These are phyloP conservation scores for Trogon melanurus DNA, from an alignment of 2,113 vertebrate genomes.

Conservation along the genomic window DNA sequence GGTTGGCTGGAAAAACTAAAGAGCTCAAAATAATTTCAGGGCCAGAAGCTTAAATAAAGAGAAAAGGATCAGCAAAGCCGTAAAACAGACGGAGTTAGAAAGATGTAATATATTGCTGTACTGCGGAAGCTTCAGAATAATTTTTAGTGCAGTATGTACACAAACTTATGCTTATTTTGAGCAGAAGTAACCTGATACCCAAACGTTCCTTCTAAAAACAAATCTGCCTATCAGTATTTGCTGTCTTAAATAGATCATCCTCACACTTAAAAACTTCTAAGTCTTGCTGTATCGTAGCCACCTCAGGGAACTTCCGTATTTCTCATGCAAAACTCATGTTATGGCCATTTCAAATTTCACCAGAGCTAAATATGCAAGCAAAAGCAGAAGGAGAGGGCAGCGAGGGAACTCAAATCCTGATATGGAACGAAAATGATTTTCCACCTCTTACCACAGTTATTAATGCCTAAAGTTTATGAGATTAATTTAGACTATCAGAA, in stretches of 20 bases:
- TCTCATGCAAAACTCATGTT: not conserved
- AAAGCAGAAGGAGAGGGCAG: not conserved
- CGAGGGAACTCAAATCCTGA: fast-evolving
- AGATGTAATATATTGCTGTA: not conserved
- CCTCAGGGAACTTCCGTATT: not conserved
- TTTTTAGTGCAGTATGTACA: not conserved
- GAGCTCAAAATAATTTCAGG: not conserved
- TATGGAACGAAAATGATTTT: not conserved
- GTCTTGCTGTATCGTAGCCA: not conserved
- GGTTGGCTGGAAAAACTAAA: constrained; percentile 20
- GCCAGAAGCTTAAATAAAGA: constrained; percentile 11
- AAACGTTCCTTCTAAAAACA: not conserved
- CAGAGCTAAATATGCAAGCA: not conserved
- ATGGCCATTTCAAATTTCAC: not conserved
- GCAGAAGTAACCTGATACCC: not conserved
- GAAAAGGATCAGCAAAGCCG: not conserved
- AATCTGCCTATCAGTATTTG: not conserved
- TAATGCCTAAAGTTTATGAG: not conserved
- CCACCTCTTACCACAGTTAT: not conserved
- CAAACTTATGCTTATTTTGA: not conserved
- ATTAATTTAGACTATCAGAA: not conserved
- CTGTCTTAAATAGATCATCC: not conserved
- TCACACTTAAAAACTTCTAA: not conserved
- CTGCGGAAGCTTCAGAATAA: not conserved
- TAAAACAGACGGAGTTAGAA: not conserved